Percentiles rank a stretch among this genome's conserved stretches.
Conservation (phyloP, 1,140 invertebrate species). For the Temnothorax longispinosus region DNA sequence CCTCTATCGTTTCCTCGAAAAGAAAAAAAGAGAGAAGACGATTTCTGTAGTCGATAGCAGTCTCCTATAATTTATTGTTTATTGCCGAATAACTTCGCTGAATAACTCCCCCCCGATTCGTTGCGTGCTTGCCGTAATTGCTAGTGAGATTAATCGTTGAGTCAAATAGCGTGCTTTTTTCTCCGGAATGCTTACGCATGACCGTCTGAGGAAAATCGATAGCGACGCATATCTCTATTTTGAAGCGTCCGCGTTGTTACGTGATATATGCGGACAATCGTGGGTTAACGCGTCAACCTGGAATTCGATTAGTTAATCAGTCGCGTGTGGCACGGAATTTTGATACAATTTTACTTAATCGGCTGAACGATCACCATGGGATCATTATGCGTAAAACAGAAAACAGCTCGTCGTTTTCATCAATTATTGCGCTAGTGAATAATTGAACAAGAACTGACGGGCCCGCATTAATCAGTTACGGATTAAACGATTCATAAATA, state of each 20-base stretch:
- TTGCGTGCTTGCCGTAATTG: conserved; percentile 33
- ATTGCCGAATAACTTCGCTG: conserved; percentile 27
- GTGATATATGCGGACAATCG: neutral
- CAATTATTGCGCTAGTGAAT: conserved; percentile 36
- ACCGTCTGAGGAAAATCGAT: conserved; percentile 2
- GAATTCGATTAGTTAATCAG: conserved; percentile 54
- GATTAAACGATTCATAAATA: conserved; percentile 59
- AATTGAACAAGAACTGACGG: conserved; percentile 55
- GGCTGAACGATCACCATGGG: conserved; percentile 32
- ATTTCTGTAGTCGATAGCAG: conserved; percentile 41
- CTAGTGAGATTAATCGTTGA: conserved; percentile 30
- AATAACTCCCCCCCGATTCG: conserved; percentile 2
- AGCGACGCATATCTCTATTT: neutral
- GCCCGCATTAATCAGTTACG: conserved; percentile 46
- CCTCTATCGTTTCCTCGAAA: neutral
- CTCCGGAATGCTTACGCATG: neutral
- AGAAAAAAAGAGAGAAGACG: neutral
- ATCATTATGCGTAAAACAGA: conserved; percentile 38
- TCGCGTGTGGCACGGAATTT: conserved; percentile 45
- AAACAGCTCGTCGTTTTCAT: conserved; percentile 46
- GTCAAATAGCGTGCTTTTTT: neutral
- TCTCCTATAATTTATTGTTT: conserved; percentile 50
- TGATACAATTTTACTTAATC: conserved; percentile 60
- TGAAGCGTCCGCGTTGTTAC: neutral
- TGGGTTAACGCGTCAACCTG: conserved; percentile 46